These are phyloP conservation scores for Odontamblyopus lacepedii DNA, from an alignment of 2,797 vertebrate genomes.

Conservation along the genomic window DNA sequence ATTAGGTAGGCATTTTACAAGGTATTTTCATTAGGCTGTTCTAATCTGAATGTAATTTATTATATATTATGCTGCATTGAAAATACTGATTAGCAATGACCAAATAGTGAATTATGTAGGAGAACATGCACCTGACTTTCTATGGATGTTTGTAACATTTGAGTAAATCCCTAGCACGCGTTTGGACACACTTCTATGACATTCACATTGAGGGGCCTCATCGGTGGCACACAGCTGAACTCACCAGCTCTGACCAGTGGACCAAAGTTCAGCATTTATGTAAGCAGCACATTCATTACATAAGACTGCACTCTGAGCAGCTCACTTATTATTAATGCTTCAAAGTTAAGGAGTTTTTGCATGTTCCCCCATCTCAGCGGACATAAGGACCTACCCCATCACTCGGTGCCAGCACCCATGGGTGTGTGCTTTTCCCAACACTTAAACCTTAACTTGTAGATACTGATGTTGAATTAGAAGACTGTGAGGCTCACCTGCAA, in stretches of 20 bases:
- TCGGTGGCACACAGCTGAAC: conserved; percentile 71
- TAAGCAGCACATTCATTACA: conserved; percentile 80
- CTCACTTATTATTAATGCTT: conserved; percentile 83
- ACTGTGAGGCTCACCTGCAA: conserved; percentile 82
- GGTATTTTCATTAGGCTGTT: too few species aligned
- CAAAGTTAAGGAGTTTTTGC: conserved; percentile 65
- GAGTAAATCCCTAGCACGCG: conserved; percentile 37
- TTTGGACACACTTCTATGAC: conserved; percentile 45
- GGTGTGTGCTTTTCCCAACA: neutral
- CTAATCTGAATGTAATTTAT: too few species aligned
- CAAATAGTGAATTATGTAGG: conserved; percentile 15
- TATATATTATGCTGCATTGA: neutral
- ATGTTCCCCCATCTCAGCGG: conserved; percentile 42
- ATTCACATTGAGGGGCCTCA: conserved; percentile 61
- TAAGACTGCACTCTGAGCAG: conserved; percentile 80
- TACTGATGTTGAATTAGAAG: neutral
- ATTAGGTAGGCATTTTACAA: too few species aligned
- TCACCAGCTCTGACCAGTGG: conserved; percentile 68
- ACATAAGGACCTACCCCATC: conserved; percentile 29
- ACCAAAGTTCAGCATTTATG: conserved; percentile 84
- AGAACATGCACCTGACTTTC: conserved; percentile 4
- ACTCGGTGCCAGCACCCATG: conserved; percentile 5
- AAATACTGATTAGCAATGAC: conserved; percentile 10
- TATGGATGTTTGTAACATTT: conserved; percentile 25
- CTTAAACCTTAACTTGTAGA: neutral